Evolutionary conservation across 2,888 invertebrate genomes (phyloP).

Genomic region (Leptinotarsa tumamoca): DNA sequence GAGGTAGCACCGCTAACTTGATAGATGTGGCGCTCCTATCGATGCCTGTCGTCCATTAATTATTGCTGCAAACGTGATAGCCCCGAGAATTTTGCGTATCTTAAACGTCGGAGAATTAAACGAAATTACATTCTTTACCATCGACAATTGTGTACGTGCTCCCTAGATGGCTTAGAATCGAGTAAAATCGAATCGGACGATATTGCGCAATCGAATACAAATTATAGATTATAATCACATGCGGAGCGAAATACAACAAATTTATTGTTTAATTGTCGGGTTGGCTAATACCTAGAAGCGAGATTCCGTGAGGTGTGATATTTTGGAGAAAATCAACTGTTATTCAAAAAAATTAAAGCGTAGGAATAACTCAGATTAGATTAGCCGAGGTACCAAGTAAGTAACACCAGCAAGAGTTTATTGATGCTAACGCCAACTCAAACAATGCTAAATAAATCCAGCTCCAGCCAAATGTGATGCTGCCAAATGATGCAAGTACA

Average conservation of each 20-base stretch:
- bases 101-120: slow-evolving; percentile 38
- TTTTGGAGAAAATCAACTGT: neutral
- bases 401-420: too few species aligned
- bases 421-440: too few species aligned
- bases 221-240: slow-evolving; percentile 21
- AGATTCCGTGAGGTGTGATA: neutral
- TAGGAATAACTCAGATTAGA: too few species aligned
- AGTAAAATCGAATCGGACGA: slow-evolving; percentile 5
- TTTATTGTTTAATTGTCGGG: neutral
- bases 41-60: slow-evolving; percentile 53
- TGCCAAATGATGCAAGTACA: too few species aligned
- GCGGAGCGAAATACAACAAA: neutral
- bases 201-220: slow-evolving; percentile 19
- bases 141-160: slow-evolving; percentile 30
- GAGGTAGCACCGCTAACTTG: slow-evolving; percentile 52
- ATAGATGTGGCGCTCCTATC: slow-evolving; percentile 53
- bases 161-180: slow-evolving; percentile 17
- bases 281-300: slow-evolving; percentile 6
- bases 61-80: slow-evolving; percentile 50
- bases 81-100: slow-evolving; percentile 40
- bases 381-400: too few species aligned
- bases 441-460: too few species aligned
- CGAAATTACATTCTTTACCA: slow-evolving; percentile 38
- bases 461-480: too few species aligned
- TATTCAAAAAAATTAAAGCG: neutral